These are phyloP conservation scores for Odontothrips loti DNA, from an alignment of 2,888 invertebrate species.

Conservation along the genomic window DNA sequence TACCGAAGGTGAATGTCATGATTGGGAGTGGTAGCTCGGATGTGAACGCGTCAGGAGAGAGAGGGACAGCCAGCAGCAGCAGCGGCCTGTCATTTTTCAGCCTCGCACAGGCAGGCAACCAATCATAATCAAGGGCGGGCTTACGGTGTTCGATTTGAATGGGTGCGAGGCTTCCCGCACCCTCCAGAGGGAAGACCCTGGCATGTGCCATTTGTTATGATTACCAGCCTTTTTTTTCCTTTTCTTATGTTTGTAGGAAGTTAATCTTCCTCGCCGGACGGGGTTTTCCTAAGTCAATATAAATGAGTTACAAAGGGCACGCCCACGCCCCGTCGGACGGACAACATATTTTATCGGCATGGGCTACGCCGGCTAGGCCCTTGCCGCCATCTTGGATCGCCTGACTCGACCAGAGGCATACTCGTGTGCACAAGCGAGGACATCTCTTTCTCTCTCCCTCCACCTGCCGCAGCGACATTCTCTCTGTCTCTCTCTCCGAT, in stretches of 20 bases:
- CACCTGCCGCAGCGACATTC: neutral
- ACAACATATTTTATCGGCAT: constrained; percentile 25
- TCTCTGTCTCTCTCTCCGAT: neutral
- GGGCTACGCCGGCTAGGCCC: neutral
- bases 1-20: no score
- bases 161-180: neutral
- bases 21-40: no score
- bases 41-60: neutral
- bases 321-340: neutral
- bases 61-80: neutral
- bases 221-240: neutral
- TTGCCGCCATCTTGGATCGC: neutral
- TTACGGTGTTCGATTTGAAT: neutral
- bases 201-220: neutral
- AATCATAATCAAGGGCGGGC: no score
- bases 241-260: neutral
- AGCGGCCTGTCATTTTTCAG: no score
- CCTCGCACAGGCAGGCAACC: no score
- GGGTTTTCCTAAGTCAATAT: constrained; percentile 18
- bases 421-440: neutral
- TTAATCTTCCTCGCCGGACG: neutral
- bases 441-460: neutral
- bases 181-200: neutral
- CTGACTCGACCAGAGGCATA: neutral
- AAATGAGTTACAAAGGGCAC: constrained; percentile 20